phyloP scores from a whole-genome alignment of 2,113 vertebrate genomes.

The Kryptolebias marmoratus region DNA sequence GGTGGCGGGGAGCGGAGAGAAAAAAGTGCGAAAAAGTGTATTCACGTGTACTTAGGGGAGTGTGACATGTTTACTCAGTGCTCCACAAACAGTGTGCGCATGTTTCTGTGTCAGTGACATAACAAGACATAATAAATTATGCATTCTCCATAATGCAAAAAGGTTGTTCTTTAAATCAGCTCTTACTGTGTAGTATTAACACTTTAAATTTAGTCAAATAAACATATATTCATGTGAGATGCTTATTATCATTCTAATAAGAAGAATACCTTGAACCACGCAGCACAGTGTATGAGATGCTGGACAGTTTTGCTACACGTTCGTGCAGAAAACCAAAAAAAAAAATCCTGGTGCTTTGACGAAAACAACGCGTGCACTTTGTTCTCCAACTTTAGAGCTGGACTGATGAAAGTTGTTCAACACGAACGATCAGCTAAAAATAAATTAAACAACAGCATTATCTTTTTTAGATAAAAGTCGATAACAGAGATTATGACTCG shows the following conservation, averaged over 20 bases:
- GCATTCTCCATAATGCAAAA: not conserved
- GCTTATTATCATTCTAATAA: slow-evolving; percentile 3
- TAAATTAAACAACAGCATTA: too few relatives aligned
- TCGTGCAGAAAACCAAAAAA: too few relatives aligned
- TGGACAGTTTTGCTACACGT: not conserved
- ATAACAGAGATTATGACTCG: not conserved
- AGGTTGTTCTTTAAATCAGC: not conserved
- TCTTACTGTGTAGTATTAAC: not conserved
- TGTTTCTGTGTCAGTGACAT: slow-evolving; percentile 19
- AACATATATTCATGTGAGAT: not conserved
- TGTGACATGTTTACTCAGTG: slow-evolving; percentile 46
- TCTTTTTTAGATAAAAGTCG: too few relatives aligned
- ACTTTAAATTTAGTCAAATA: not conserved
- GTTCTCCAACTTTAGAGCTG: slow-evolving; percentile 1
- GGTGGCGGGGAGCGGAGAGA: not conserved
- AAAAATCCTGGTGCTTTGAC: not conserved
- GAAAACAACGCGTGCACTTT: slow-evolving; percentile 5
- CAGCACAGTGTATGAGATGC: slow-evolving; percentile 9
- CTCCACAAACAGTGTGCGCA: slow-evolving; percentile 35
- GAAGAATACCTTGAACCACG: slow-evolving; percentile 14
- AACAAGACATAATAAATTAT: slow-evolving; percentile 4
- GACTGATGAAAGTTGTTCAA: too few relatives aligned
- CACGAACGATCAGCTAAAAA: too few relatives aligned
- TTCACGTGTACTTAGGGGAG: slow-evolving; percentile 42
- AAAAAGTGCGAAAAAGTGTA: slow-evolving; percentile 41